These are phyloP conservation scores for Monochamus saltuarius DNA, from an alignment of 1,140 invertebrate genomes.

Conservation along the genomic window DNA sequence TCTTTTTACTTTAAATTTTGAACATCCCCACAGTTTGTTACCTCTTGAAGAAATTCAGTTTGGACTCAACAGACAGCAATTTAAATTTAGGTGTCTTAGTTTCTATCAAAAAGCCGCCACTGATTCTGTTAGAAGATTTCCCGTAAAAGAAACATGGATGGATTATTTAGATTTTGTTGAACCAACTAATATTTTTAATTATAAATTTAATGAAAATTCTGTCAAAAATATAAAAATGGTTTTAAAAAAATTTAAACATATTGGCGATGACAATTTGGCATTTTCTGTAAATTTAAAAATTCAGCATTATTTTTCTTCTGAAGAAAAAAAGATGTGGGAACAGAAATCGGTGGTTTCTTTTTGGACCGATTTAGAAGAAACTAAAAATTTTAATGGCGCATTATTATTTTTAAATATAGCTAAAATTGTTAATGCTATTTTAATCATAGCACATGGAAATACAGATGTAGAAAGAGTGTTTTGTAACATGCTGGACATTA, in stretches of 20 bases:
- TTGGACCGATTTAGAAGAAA: slow-evolving; percentile 8
- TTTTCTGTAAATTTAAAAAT: slow-evolving; percentile 5
- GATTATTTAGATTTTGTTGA: slow-evolving; percentile 14
- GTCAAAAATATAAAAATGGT: slow-evolving; percentile 4
- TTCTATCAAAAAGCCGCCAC: slow-evolving; percentile 17
- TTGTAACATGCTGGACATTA: slow-evolving; percentile 16
- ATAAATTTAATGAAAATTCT: slow-evolving; percentile 7
- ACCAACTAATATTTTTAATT: slow-evolving; percentile 11
- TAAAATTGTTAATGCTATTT: slow-evolving; percentile 9
- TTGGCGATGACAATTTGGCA: not conserved
- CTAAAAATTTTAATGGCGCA: slow-evolving; percentile 20
- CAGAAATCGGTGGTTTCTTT: slow-evolving; percentile 1
- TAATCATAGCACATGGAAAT: slow-evolving; percentile 19
- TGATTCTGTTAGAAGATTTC: slow-evolving; percentile 14
- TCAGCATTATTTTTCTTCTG: slow-evolving; percentile 14
- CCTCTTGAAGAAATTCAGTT: slow-evolving; percentile 23
- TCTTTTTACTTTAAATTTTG: slow-evolving; percentile 15
- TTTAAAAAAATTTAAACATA: slow-evolving; percentile 11
- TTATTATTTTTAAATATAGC: slow-evolving; percentile 17
- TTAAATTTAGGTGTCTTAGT: slow-evolving; percentile 20
- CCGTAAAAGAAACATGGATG: slow-evolving; percentile 3
- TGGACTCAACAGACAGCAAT: slow-evolving; percentile 16
- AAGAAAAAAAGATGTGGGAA: too few species aligned
- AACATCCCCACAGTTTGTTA: slow-evolving; percentile 15
- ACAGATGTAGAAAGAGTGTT: slow-evolving; percentile 24